Conservation (phyloP, 2,888 invertebrate genomes). For the Trichopria drosophilae region DNA sequence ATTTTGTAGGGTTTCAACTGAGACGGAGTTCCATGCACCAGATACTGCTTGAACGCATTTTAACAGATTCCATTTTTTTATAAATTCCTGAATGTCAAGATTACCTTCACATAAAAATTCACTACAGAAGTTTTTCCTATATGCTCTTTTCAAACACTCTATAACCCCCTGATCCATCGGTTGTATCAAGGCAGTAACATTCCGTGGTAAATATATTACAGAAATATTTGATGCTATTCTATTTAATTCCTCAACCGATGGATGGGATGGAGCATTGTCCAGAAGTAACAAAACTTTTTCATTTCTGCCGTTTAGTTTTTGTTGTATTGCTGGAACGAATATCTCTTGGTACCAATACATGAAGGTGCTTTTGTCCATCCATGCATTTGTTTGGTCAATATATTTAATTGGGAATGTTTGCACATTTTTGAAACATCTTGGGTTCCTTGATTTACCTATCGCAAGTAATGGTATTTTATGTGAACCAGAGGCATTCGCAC, state of each 20-base stretch:
- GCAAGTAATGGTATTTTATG: slow-evolving; percentile 42
- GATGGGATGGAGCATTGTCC: slow-evolving; percentile 33
- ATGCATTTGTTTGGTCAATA: slow-evolving; percentile 35
- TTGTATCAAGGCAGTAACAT: no score
- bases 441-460: slow-evolving; percentile 43
- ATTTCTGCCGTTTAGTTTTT: slow-evolving; percentile 16
- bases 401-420: slow-evolving; percentile 31
- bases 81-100: no score
- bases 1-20: no score
- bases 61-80: slow-evolving; percentile 32
- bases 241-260: slow-evolving; percentile 26
- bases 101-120: slow-evolving; percentile 30
- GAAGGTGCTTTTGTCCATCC: slow-evolving; percentile 40
- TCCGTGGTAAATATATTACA: no score
- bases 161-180: no score
- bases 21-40: slow-evolving; percentile 36
- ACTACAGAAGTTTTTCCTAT: no score
- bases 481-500: slow-evolving; percentile 41
- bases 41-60: slow-evolving; percentile 34
- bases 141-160: no score
- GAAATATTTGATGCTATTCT: slow-evolving; percentile 22
- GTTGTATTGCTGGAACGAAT: slow-evolving; percentile 33
- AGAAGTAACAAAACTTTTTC: slow-evolving; percentile 32
- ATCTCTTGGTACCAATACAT: slow-evolving; percentile 33
- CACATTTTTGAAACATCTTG: slow-evolving; percentile 38